A percentile compares a stretch with the other conserved stretches of the same genome.
These are phyloP conservation scores for Rhinolophus ferrumequinum DNA, from an alignment of 2,113 vertebrate genomes.

Conservation along the genomic window DNA sequence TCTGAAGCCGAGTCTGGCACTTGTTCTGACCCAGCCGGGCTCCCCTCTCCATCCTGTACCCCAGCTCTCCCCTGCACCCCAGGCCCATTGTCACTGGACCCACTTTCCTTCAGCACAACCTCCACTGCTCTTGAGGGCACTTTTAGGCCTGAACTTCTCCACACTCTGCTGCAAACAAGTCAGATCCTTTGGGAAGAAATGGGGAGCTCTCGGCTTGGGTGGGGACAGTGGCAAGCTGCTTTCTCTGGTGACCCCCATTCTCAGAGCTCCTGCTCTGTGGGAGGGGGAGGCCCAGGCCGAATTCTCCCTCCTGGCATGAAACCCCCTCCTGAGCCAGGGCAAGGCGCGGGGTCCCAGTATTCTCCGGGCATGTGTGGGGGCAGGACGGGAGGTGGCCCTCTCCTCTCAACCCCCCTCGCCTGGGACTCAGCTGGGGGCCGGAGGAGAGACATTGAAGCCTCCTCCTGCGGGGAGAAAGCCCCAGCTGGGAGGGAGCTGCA, in stretches of 20 bases:
- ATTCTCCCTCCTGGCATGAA: neutral
- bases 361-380: neutral
- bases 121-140: accelerated
- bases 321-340: neutral
- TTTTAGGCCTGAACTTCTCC: neutral
- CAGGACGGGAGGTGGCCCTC: neutral
- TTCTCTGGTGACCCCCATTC: no score
- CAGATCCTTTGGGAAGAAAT: neutral
- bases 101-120: neutral
- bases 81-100: no score
- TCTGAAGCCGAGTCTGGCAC: neutral
- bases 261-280: no score
- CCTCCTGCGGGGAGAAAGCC: neutral
- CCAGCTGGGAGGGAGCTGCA: no score
- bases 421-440: neutral
- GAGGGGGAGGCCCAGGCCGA: neutral
- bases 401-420: no score
- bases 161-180: neutral
- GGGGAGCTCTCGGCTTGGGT: neutral
- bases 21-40: neutral
- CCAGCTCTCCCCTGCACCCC: neutral
- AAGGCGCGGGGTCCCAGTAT: neutral
- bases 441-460: no score
- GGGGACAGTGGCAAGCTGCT: neutral
- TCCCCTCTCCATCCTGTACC: neutral